Percentiles rank a stretch among this genome's conserved stretches.
Evolutionary conservation across 2,888 invertebrate genomes (phyloP).

Genomic region (Microchrysa polita): DNA sequence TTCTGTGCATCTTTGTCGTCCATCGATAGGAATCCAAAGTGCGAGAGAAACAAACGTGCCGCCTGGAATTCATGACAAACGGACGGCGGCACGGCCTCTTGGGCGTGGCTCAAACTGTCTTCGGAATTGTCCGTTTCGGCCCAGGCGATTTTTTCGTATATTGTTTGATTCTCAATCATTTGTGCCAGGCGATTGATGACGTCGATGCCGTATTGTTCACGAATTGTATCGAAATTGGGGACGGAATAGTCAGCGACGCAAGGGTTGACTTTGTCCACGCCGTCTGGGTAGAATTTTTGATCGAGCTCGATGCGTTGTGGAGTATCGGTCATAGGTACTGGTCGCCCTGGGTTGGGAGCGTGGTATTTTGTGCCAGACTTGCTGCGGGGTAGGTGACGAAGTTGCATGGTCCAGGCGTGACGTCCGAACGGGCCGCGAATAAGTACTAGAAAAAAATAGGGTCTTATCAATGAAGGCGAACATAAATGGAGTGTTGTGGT

Average conservation of each 20-base stretch:
- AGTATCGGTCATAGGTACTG: conserved; percentile 78
- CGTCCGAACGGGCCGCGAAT: conserved; percentile 94
- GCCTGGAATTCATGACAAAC: conserved; percentile 95
- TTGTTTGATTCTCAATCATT: conserved; percentile 76
- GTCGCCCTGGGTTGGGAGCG: conserved; percentile 72
- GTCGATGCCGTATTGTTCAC: conserved; percentile 67
- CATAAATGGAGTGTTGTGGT: too few relatives aligned
- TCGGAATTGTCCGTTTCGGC: conserved; percentile 64
- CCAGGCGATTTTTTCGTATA: conserved; percentile 68
- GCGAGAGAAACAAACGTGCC: conserved; percentile 91
- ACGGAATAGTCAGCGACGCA: conserved; percentile 93
- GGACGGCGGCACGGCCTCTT: conserved; percentile 81
- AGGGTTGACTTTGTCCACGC: conserved; percentile 79
- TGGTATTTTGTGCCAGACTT: conserved; percentile 74
- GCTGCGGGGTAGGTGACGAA: conserved; percentile 86
- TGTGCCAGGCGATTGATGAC: conserved; percentile 72
- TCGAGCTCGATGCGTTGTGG: conserved; percentile 73
- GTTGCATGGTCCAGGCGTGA: conserved; percentile 92
- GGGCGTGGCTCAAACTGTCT: conserved; percentile 66
- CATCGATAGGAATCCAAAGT: conserved; percentile 89
- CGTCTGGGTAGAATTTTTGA: conserved; percentile 82
- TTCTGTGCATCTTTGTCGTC: conserved; percentile 64
- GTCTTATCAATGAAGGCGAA: background rate
- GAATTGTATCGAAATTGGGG: conserved; percentile 83
- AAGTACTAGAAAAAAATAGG: conserved; percentile 67